phyloP scores from a whole-genome alignment of 2,113 vertebrate species.

The Progne subis region DNA sequence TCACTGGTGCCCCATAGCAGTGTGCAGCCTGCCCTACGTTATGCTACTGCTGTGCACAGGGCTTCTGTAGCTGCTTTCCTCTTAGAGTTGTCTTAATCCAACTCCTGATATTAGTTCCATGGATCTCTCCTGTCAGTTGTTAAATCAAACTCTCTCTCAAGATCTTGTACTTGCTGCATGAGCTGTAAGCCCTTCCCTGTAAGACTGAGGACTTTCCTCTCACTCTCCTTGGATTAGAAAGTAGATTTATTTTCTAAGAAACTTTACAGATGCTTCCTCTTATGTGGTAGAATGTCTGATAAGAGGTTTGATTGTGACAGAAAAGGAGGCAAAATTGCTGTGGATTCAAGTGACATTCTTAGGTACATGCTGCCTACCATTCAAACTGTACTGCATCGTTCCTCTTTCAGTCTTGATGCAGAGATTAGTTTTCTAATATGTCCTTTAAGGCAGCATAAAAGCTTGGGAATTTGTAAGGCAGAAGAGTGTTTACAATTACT shows the following conservation, averaged over 20 bases:
- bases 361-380: neutral
- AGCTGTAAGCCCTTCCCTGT: neutral
- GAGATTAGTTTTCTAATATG: neutral
- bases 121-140: neutral
- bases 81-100: neutral
- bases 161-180: neutral
- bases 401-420: neutral
- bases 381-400: neutral
- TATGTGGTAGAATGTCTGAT: neutral
- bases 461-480: neutral
- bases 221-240: neutral
- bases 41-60: neutral
- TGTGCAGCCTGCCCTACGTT: rapidly evolving
- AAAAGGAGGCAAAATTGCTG: neutral
- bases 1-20: rapidly evolving
- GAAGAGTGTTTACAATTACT: neutral
- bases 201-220: neutral
- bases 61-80: neutral
- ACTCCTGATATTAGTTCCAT: neutral
- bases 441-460: neutral
- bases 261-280: neutral
- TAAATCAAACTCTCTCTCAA: neutral
- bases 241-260: neutral
- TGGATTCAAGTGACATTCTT: neutral
- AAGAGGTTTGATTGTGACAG: neutral